Evolutionary conservation across 1,140 invertebrate genomes (phyloP), one percentile per base, ranked within the genome.

Genomic region (Trichonephila clavata): DNA sequence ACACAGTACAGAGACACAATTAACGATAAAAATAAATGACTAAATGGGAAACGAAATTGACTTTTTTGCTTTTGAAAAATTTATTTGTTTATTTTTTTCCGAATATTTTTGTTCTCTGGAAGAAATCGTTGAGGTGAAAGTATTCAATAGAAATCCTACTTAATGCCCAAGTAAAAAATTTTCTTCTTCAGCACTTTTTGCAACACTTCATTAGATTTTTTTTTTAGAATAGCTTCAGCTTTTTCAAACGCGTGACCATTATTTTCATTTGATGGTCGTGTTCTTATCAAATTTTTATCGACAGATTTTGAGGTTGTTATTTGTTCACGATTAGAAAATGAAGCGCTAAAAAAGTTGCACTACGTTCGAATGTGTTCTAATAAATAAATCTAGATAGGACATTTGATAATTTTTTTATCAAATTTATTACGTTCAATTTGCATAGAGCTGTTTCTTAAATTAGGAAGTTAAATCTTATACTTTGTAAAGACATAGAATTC

Each of bases 11-110:
- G 16, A 18, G 90, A 65, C 77, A 92, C 90, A 92, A 92, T 92
- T 92, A 92, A 60, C 80, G 90, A 92, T 80, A 68, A 80, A 90
- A 90, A 90, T 90, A 90, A 90, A 90, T 90, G 88, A 90, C 88
- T 90, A 80, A 90, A 90, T 80, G 57, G 80, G 61, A 84, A 92
- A 50, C n/a, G 59, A 68, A 92, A 80, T 77, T 60, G 77, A 27
- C 21, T 43, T 92, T 90, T 90, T 90, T 60, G 5, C 21, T 2
- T 21, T 57, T 50, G 61, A 60, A 39, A n/a, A n/a, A n/a, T 88
- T 39, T 80, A 50, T 32, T 32, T 10, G 10, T 14, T 59, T 50
- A 57, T 71, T 86, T 57, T 57, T 20, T 24, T 39, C 39, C 24
- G n/a, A 21, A 50, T 50, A 71, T 88, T 88, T 77, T 88, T 80